Conservation (phyloP, 2,888 invertebrate genomes). For the Trachelus stipa region DNA sequence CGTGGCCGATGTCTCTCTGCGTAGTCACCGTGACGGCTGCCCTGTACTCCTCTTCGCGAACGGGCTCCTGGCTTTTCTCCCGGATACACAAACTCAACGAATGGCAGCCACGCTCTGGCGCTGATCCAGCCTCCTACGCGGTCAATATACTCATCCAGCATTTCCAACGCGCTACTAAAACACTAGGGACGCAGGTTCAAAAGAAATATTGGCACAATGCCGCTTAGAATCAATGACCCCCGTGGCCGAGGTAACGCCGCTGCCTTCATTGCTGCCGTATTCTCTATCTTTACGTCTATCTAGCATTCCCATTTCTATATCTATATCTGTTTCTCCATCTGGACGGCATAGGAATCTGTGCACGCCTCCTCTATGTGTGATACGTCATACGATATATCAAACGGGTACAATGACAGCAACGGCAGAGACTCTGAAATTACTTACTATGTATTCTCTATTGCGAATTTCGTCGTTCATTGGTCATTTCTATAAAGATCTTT, state of each 20-base stretch:
- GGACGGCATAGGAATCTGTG: background rate
- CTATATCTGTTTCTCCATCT: background rate
- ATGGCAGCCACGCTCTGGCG: constrained; percentile 43
- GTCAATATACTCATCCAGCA: constrained; percentile 61
- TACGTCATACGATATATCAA: background rate
- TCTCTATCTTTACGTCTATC: background rate
- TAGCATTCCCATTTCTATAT: background rate
- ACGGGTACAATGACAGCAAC: background rate
- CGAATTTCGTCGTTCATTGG: background rate
- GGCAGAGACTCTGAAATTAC: background rate
- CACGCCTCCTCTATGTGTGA: background rate
- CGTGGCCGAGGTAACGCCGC: background rate
- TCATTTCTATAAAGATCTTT: background rate
- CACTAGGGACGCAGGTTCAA: constrained; percentile 21
- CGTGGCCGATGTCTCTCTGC: background rate
- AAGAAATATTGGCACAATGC: constrained; percentile 55
- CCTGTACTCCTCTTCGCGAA: background rate
- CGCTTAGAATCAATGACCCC: constrained; percentile 59
- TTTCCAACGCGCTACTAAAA: constrained; percentile 33
- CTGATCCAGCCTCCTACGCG: constrained; percentile 57
- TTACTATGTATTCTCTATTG: background rate
- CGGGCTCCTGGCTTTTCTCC: background rate
- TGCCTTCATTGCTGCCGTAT: background rate
- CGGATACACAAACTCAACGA: constrained; percentile 9
- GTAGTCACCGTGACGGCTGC: background rate